Evolutionary conservation across 2,888 invertebrate genomes (phyloP).

Genomic region (Onchidella celtica): DNA sequence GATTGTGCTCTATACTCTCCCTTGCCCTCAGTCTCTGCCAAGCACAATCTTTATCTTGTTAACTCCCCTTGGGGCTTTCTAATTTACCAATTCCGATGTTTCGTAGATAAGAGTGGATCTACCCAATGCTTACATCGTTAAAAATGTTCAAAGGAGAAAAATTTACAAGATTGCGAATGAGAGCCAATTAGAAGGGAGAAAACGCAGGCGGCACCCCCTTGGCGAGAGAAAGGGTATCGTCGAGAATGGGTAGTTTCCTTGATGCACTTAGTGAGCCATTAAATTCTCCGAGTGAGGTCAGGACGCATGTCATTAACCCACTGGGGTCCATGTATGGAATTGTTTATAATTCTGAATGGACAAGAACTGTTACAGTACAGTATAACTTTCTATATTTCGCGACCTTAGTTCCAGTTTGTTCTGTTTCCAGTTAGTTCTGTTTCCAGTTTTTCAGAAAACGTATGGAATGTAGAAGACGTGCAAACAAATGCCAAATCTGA

Average conservation of each 20-base stretch:
- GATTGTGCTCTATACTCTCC: background rate
- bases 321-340: slow-evolving; percentile 1
- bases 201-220: slow-evolving; percentile 17
- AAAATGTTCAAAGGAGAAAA: slow-evolving; percentile 25
- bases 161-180: slow-evolving; percentile 26
- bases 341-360: no score
- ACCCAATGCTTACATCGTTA: slow-evolving; percentile 9
- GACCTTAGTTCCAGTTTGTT: no score
- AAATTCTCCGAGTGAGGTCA: slow-evolving; percentile 32
- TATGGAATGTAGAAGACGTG: no score
- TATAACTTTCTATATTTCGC: no score
- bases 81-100: slow-evolving; percentile 41
- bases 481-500: no score
- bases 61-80: slow-evolving; percentile 22
- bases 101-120: slow-evolving; percentile 3
- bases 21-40: background rate
- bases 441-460: no score
- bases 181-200: slow-evolving; percentile 35
- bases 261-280: slow-evolving; percentile 33
- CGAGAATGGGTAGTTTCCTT: background rate
- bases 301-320: slow-evolving; percentile 6
- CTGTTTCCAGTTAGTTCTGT: no score
- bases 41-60: slow-evolving; percentile 33
- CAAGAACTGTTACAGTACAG: no score
- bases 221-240: slow-evolving; percentile 1